Conservation (phyloP, 2,797 vertebrate genomes). For the Pangasius sanitwongsei region DNA sequence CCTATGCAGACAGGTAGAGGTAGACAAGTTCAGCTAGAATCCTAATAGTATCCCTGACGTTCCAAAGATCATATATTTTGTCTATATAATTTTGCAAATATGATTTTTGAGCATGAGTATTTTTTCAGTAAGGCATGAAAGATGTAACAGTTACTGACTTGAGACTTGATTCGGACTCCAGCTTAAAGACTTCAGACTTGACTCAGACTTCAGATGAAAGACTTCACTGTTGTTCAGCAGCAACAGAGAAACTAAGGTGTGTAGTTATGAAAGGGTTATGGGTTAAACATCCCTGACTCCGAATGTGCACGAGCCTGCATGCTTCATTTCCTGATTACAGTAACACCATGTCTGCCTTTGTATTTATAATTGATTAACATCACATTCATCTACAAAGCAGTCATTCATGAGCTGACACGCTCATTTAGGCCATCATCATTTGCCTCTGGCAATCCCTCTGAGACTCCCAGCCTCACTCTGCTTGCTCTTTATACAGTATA, state of each 20-base stretch:
- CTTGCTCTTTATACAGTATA: slow-evolving; percentile 15
- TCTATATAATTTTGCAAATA: no score
- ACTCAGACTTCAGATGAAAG: no score
- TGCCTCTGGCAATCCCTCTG: slow-evolving; percentile 50
- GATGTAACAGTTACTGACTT: no score
- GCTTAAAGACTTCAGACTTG: no score
- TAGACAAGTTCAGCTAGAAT: no score
- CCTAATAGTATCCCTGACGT: no score
- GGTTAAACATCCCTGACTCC: slow-evolving; percentile 5
- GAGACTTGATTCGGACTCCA: no score
- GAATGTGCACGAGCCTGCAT: slow-evolving; percentile 5
- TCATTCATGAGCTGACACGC: slow-evolving; percentile 62
- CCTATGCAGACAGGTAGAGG: no score
- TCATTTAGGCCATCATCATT: slow-evolving; percentile 59
- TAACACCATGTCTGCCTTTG: slow-evolving; percentile 64
- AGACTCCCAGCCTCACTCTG: slow-evolving; percentile 16
- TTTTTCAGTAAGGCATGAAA: no score
- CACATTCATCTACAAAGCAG: slow-evolving; percentile 61
- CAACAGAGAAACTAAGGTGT: not conserved
- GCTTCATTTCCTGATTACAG: slow-evolving; percentile 69
- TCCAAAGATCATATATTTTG: no score
- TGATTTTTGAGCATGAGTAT: no score
- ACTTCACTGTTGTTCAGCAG: no score
- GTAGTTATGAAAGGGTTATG: not conserved
- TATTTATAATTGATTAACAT: slow-evolving; percentile 78